Conservation (phyloP, 2,888 invertebrate species). For the Agrilus biguttatus region DNA sequence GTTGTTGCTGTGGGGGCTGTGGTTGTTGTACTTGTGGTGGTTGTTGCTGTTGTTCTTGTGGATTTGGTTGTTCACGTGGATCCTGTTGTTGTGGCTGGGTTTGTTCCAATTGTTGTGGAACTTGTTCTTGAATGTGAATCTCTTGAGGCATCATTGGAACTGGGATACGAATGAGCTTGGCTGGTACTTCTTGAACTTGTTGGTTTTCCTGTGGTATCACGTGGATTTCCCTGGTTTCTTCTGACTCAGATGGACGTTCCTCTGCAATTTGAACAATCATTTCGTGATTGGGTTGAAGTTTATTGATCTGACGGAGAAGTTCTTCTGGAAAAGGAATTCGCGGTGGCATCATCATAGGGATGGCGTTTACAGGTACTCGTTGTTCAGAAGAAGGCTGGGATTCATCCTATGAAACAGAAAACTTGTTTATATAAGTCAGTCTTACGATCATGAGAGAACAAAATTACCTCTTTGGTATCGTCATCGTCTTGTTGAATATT, state of each 20-base stretch:
- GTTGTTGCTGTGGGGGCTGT: no score
- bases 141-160: slow-evolving; percentile 26
- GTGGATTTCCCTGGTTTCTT: slow-evolving; percentile 15
- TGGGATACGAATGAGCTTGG: slow-evolving; percentile 29
- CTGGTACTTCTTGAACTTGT: slow-evolving; percentile 25
- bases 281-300: slow-evolving; percentile 25
- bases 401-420: no score
- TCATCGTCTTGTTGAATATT: slow-evolving; percentile 5
- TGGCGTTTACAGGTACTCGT: slow-evolving; percentile 8
- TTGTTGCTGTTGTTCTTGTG: no score
- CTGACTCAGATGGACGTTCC: slow-evolving; percentile 6
- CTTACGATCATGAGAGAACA: no score
- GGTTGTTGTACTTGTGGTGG: no score
- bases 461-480: no score
- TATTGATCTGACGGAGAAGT: slow-evolving; percentile 29
- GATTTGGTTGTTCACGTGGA: background rate
- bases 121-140: slow-evolving; percentile 7
- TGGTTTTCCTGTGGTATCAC: slow-evolving; percentile 25
- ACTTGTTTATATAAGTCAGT: no score
- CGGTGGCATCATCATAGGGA: slow-evolving; percentile 20
- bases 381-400: slow-evolving; percentile 1
- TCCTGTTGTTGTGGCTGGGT: slow-evolving; percentile 41
- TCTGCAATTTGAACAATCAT: slow-evolving; percentile 26
- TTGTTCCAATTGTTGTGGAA: slow-evolving; percentile 36
- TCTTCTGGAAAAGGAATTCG: slow-evolving; percentile 35